A percentile compares a stretch with the other conserved stretches of the same genome.
These are phyloP conservation scores for Pentalonia nigronervosa DNA, from an alignment of 1,140 invertebrate species.

Conservation along the genomic window DNA sequence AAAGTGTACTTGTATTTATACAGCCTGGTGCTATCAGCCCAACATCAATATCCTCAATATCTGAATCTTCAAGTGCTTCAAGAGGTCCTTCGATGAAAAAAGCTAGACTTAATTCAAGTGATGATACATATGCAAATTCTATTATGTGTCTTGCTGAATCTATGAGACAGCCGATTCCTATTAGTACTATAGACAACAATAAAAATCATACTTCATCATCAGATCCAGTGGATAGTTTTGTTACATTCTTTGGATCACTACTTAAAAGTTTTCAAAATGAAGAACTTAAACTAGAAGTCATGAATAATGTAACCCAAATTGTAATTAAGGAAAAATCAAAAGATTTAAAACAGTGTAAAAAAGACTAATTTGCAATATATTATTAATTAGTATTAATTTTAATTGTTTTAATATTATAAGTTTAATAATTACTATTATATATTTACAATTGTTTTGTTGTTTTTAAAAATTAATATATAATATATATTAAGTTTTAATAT, in stretches of 20 bases:
- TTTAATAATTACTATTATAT: too few species aligned
- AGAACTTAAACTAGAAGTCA: not conserved
- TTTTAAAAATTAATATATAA: too few species aligned
- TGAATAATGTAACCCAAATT: not conserved
- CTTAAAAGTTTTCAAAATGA: not conserved
- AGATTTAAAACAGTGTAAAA: not conserved
- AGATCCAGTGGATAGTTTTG: not conserved
- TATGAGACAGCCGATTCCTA: not conserved
- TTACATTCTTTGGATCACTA: not conserved
- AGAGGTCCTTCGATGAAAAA: not conserved
- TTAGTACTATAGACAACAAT: not conserved
- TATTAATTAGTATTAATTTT: too few species aligned
- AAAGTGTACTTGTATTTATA: too few species aligned
- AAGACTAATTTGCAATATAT: too few species aligned
- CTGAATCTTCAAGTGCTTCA: not conserved
- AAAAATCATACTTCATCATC: not conserved
- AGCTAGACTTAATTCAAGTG: not conserved
- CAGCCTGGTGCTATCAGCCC: not conserved
- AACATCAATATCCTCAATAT: not conserved
- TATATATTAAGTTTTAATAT: too few species aligned
- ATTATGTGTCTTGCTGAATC: not conserved
- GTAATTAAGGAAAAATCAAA: not conserved
- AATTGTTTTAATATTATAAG: too few species aligned
- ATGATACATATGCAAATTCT: not conserved
- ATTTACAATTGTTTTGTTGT: too few species aligned